These are phyloP conservation scores for Capitulum mitella DNA, from an alignment of 2,888 invertebrate species.

Conservation along the genomic window DNA sequence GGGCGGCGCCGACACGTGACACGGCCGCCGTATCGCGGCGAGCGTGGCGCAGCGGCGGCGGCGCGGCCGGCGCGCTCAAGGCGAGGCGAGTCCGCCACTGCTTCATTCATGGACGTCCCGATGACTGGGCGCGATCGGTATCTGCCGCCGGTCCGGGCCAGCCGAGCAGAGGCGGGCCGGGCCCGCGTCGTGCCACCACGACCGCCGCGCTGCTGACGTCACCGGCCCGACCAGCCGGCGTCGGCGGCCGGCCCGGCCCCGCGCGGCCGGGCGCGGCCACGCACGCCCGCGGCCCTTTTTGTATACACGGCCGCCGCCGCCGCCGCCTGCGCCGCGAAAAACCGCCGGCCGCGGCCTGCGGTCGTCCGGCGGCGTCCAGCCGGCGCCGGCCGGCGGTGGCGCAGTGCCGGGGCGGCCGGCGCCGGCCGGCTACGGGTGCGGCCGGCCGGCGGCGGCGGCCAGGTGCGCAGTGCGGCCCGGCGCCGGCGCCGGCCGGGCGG, in stretches of 20 bases:
- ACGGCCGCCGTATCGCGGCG: background rate
- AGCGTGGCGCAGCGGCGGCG: background rate
- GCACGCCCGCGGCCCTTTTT: slow-evolving; percentile 72
- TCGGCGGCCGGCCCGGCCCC: slow-evolving; percentile 53
- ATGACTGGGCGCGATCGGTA: slow-evolving; percentile 70
- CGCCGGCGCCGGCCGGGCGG: slow-evolving; percentile 66
- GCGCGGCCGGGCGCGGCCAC: slow-evolving; percentile 73
- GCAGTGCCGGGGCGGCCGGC: slow-evolving; percentile 8
- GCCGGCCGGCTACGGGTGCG: background rate
- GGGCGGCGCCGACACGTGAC: slow-evolving; percentile 61
- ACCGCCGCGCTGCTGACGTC: slow-evolving; percentile 61
- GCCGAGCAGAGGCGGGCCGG: too few species aligned
- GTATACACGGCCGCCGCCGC: background rate
- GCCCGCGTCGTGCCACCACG: slow-evolving; percentile 59
- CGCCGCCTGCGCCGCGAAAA: background rate
- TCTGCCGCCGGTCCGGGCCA: slow-evolving; percentile 63
- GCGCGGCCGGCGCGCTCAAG: background rate
- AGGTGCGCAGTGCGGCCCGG: slow-evolving; percentile 59
- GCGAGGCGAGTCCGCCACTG: slow-evolving; percentile 41
- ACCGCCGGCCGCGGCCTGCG: slow-evolving; percentile 71
- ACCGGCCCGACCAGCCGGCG: slow-evolving; percentile 48
- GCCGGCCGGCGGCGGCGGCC: background rate
- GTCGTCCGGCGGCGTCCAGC: slow-evolving; percentile 93
- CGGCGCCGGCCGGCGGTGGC: slow-evolving; percentile 41
- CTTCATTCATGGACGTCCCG: slow-evolving; percentile 67